Percentiles rank a stretch among this genome's conserved stretches.
phyloP scores from a whole-genome alignment of 2,888 invertebrate genomes.

The Chloroclystis v-ata region DNA sequence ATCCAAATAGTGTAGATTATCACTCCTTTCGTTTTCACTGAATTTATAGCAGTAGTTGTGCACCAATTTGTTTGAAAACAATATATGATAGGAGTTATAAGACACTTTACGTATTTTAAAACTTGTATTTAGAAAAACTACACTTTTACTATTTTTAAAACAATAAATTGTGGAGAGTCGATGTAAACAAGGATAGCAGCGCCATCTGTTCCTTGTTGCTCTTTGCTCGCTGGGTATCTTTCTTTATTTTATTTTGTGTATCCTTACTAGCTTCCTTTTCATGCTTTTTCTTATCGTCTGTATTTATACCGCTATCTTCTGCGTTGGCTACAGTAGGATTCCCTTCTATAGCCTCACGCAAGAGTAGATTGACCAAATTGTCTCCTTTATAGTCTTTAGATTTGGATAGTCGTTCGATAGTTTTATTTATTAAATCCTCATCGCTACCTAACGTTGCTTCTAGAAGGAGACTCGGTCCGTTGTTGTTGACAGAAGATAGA shows the following conservation, averaged over 20 bases:
- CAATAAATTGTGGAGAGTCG: too few species aligned
- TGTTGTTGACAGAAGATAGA: slow-evolving; percentile 39
- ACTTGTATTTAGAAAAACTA: too few species aligned
- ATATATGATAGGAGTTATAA: too few species aligned
- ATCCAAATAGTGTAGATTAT: too few species aligned
- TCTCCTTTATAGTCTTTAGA: slow-evolving; percentile 38
- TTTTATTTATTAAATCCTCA: slow-evolving; percentile 50
- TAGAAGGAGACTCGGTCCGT: slow-evolving; percentile 41
- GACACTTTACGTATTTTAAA: too few species aligned
- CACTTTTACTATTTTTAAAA: too few species aligned
- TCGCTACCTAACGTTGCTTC: slow-evolving; percentile 48
- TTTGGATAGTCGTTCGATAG: slow-evolving; percentile 45
- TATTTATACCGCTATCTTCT: slow-evolving; percentile 42
- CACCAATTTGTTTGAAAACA: too few species aligned
- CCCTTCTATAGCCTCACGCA: slow-evolving; percentile 47
- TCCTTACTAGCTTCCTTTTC: slow-evolving; percentile 41
- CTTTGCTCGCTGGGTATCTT: slow-evolving; percentile 14
- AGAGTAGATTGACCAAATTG: slow-evolving; percentile 49
- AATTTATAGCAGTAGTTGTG: too few species aligned
- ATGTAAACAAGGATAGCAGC: too few species aligned
- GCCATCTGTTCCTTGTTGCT: too few species aligned
- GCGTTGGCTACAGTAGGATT: slow-evolving; percentile 19
- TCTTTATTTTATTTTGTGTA: slow-evolving; percentile 30
- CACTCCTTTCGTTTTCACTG: too few species aligned
- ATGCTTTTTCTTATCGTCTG: slow-evolving; percentile 31